Base-by-base conservation (phyloP, 2,888 invertebrate species). In the Amblyjoppa fuscipennis region DNA sequence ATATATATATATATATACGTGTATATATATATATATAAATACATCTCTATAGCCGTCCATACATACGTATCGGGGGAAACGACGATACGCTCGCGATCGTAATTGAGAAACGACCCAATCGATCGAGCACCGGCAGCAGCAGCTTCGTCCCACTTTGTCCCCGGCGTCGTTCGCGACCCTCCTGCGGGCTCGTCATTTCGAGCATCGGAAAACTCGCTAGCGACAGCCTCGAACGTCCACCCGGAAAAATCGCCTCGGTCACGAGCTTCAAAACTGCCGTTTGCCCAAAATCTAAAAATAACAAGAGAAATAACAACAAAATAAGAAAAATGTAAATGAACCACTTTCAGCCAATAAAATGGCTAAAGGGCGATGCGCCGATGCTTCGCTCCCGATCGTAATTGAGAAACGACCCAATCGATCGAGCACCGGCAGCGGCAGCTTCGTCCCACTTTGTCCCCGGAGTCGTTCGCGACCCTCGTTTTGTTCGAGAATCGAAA, bases 71-170 rank as follows among this genome's bases (percentile, higher is more conserved):
- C 1, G 16, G 45, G 25, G 56, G 3, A 16, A 28, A 61, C n/a
- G 61, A 41, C 45, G 71, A 80, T 53, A 53, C 59, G 49, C 59
- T 66, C 53, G 56, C 74, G 51, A 74, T 81, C 74, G 81, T 81
- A 81, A 81, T 81, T 81, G 74, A 45, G 76, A 82, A 82, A 82
- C 76, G 82, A 77, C 51, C 41, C 70, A 49, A 82, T 76, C 82
- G 82, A 82, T 76, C 82, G 82, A 77, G 77, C 53, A 16, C 41
- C 68, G 38, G 77, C 75, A 49, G 53, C 53, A 56, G 66, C 53
- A 56, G 66, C 74, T 81, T 51, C 76, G 76, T 66, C 45, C 82
- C 53, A 77, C 61, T 82, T 77, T 77, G 66, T 77, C 82, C 74
- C 71, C 78, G 31, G 66, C 68, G 41, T 71, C 56, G 51, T 45